phyloP scores from a whole-genome alignment of 2,113 vertebrate species.

The Bos taurus region ARS-UCD2.0 NC_037328.1:55894501-55895000 shows the following conservation, averaged over 20 bases:
- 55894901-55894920: neutral
- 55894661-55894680: neutral
- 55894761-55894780: neutral
- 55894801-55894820: neutral
- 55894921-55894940: neutral
- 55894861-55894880: neutral
- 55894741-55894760: neutral
- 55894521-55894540: neutral
- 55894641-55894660: neutral
- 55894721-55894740: neutral
- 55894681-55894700: neutral
- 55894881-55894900: constrained; percentile 19
- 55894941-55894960: neutral
- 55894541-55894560: neutral
- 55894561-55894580: neutral
- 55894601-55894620: neutral
- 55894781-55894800: neutral
- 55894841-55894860: neutral
- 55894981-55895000: neutral
- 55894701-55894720: neutral
- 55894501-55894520: neutral
- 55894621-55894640: neutral
- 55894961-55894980: neutral
- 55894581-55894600: neutral
- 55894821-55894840: neutral